Evolutionary conservation across 64 coral and sea anemone species (phyloP).

Genomic region (Exaiptasia diaphana): DNA sequence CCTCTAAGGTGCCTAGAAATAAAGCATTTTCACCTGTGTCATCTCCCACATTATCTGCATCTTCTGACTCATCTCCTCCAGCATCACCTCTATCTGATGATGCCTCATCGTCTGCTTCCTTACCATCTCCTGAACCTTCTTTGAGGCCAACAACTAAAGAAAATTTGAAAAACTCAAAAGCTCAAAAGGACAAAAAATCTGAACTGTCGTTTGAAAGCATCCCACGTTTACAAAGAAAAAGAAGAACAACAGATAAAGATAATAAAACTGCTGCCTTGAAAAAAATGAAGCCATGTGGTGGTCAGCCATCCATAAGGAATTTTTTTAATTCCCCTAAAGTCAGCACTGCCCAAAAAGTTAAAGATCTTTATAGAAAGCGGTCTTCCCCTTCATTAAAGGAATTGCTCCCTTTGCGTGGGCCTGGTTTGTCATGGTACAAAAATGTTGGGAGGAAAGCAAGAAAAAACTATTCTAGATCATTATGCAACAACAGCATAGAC

Average conservation of each 20-base stretch:
- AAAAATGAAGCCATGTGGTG: not conserved
- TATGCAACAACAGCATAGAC: not conserved
- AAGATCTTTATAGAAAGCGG: not conserved
- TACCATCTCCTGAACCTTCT: not conserved
- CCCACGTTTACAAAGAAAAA: not conserved
- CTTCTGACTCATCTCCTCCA: not conserved
- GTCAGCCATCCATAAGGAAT: not conserved
- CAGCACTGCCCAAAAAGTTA: not conserved
- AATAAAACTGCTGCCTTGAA: not conserved
- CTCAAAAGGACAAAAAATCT: not conserved
- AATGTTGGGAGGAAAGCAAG: not conserved
- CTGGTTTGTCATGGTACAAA: not conserved
- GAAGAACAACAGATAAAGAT: not conserved
- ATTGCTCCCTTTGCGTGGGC: not conserved
- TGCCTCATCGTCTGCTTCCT: not conserved
- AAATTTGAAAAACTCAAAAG: not conserved
- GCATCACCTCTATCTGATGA: not conserved
- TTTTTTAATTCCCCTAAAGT: not conserved
- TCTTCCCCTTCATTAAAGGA: not conserved
- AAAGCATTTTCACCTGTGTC: no score
- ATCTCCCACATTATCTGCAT: not conserved
- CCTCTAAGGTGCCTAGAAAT: no score
- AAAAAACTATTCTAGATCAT: not conserved
- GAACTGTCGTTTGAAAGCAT: not conserved
- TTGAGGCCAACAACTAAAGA: not conserved